Evolutionary conservation across 2,113 vertebrate species (phyloP), one percentile per base, ranked within the genome.

Genomic region (Phocoena sinus): DNA sequence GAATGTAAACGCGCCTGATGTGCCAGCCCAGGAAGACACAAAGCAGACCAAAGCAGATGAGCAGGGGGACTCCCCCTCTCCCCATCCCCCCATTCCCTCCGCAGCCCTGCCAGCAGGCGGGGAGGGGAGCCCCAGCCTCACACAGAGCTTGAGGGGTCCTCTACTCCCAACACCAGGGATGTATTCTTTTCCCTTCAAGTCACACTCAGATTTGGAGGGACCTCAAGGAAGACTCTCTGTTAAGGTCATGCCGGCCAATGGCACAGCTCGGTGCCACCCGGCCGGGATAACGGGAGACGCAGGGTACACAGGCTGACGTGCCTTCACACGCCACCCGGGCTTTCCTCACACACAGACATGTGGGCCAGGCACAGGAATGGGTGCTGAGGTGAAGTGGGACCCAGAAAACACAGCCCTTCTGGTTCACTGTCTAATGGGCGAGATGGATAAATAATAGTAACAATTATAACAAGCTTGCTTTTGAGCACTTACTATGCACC

Each of bases 21-120:
- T 8, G 15, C 80, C 63, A 25, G 70, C 28, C 65, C 79, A 23
- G 84, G 63, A 89, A 91, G 96, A 97, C 95, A 92, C 53, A 89
- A 70, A 95, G 77, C 97, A 97, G 98, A 95, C 25, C 53, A 89
- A 70, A 95, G 77, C 97, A 97, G 97, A 95, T 1, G 15, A 53
- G 15, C 25, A 15, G 50, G 8, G 58, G 12, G 76, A 26, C 5
- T 4, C 15, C 2, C 11, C 20, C 14, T 41, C 21, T 12, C 26
- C 25, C 41, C 26, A 6, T 8, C 17, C 36, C 60, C 79, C 7
- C 36, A 3, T 25, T 5, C 36, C 26, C 17, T n/a, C 70, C 44
- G 47, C 53, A 89, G 18, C 44, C 23, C 67, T 65, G 74, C 3
- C 6, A n/a, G 31, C 10, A 23, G 23, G n/a, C 0, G 3, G 36